Base-by-base conservation (phyloP, 2,797 vertebrate species). In the Tinamus major region DNA sequence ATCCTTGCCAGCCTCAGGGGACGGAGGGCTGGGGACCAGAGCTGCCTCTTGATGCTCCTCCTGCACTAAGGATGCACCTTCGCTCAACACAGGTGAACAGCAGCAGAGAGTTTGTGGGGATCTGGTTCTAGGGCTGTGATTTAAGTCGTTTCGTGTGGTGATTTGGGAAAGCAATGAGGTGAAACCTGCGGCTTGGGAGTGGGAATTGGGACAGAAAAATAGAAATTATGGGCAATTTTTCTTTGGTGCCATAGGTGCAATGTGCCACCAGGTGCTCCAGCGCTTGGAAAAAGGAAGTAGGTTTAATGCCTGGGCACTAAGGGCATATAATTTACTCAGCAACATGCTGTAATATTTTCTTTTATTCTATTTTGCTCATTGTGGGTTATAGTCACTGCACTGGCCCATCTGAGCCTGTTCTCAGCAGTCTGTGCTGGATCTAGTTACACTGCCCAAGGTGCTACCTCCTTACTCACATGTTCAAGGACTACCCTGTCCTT, bases 351-450 rank as follows among this genome's bases (percentile, higher is more conserved):
- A 2, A 74, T 42, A 39, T 80, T 85, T 79, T 2, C 5, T 93
- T 95, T 95, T 55, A 31, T 96, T 96, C 74, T 85, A 19, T 79
- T 94, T 92, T 29, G 9, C 69, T 91, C 19, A 61, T 90, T 88
- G 59, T 0, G 4, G 9, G 20, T 53, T 92, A 70, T 33, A 79
- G 63, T 67, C 1, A 1, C 29, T 67, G 58, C 27, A 2, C 27
- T 90, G 53, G 20, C 48, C 21, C 58, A 58, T 24, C 41, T 27
- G 21, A 33, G 21, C 19, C 37, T 64, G 69, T 65, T 74, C 7
- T 24, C 61, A 9, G 65, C 3, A 13, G 11, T 13, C 53, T 71
- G 64, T 70, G 62, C 65, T 5, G 9, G 29, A 39, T 56, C 74
- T 21, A 13, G 39, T 35, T 72, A 61, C 2, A 1, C 6, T 6